These are phyloP conservation scores for Pristionchus fissidentatus DNA, from an alignment of 2,888 invertebrate species.

Conservation along the genomic window DNA sequence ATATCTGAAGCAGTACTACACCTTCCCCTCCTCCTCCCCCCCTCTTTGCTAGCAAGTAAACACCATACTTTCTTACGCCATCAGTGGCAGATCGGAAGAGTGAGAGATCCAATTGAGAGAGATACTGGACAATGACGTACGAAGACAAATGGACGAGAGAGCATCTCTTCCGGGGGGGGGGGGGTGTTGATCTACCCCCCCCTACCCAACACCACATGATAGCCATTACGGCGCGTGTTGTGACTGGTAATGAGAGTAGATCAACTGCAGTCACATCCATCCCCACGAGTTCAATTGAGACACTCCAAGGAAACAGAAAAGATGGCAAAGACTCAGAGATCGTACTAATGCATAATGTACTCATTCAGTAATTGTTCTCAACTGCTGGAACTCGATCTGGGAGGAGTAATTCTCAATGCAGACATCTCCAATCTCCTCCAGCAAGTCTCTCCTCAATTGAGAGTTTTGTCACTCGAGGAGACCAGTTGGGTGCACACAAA, in stretches of 20 bases:
- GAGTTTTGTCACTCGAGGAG: constrained; percentile 57
- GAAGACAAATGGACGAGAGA: constrained; percentile 3
- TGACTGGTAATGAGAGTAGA: background rate
- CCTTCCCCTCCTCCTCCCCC: background rate
- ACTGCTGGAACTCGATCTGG: constrained; percentile 53
- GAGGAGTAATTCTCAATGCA: constrained; percentile 55
- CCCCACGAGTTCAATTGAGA: background rate
- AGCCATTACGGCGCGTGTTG: constrained; percentile 9
- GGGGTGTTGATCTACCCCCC: constrained; percentile 23
- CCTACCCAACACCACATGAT: background rate
- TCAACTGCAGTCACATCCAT: background rate
- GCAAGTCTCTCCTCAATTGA: constrained; percentile 48
- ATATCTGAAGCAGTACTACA: constrained; percentile 19
- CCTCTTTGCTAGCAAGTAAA: constrained; percentile 35
- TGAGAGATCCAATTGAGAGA: background rate
- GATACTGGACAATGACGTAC: constrained; percentile 10
- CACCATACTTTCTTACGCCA: constrained; percentile 33
- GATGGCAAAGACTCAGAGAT: no score
- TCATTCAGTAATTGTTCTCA: constrained; percentile 53
- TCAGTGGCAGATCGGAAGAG: constrained; percentile 19
- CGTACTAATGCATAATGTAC: background rate
- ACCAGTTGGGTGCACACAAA: constrained; percentile 54
- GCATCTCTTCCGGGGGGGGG: constrained; percentile 26
- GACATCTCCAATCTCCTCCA: constrained; percentile 52
- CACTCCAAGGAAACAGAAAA: background rate